Base-by-base conservation (phyloP, 2,888 invertebrate species). In the Drosophila nigricruria region DNA sequence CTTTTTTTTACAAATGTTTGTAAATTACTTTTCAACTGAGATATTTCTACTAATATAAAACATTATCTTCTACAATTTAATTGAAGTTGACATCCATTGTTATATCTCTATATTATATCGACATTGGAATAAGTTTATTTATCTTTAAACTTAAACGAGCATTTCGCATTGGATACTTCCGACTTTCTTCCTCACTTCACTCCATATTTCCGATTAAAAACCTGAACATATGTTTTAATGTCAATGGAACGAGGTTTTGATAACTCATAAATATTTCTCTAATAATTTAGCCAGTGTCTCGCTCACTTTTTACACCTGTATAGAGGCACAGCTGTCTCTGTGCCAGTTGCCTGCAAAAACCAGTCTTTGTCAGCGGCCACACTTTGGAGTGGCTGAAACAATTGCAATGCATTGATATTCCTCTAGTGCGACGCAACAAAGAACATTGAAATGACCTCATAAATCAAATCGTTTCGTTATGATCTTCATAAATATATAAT, bases 401-500 rank as follows among this genome's bases (percentile, higher is more conserved):
- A 58, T 56, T 61, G 40, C 45, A 4, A 2, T 45, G 23, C 27
- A 27, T 25, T 53, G 53, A 36, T 16, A 10, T 4, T 34, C 2
- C 0, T 50, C 20, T 50, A n/a, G 52, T 16, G 9, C 9, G 20
- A 23, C 10, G 32, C 23, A 34, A 36, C 25, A 50, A 20, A 23
- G 53, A 25, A 20, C 43, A 38, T 5, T 8, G 53, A 60, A 64
- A 79, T 90, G 90, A 90, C 89, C 90, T 90, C 88, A 87, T 90
- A 86, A 86, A 86, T 73, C 52, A 86, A 86, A 83, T 70, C 36
- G 70, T 52, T 54, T 77, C 67, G 73, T 90, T 89, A 90, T 90
- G 90, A 87, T 65, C 81, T 76, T 87, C 86, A 90, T 90, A 86
- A 89, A 90, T 52, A 73, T 69, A 77, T 88, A 77, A 83, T 77